Percentiles rank a stretch among this genome's conserved stretches.
These are phyloP conservation scores for Craseonycteris thonglongyai DNA, from an alignment of 2,113 vertebrate genomes.

Conservation along the genomic window DNA sequence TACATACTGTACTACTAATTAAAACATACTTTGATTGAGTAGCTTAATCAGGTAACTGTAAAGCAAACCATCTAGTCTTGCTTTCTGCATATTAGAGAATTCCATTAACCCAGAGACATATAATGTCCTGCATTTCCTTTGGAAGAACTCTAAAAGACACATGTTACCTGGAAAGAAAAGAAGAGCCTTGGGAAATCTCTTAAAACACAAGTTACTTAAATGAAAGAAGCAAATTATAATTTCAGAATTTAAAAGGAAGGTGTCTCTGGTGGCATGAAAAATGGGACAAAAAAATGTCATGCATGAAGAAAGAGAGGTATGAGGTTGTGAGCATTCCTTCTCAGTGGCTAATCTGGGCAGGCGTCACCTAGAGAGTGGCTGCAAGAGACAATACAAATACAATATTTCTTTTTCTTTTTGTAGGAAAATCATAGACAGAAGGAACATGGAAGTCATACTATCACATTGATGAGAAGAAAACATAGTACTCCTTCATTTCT, in stretches of 20 bases:
- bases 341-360: not conserved
- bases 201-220: constrained; percentile 13
- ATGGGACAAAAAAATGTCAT: not conserved
- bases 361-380: not conserved
- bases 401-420: not conserved
- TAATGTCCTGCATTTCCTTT: not conserved
- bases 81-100: not conserved
- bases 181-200: not conserved
- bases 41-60: not conserved
- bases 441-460: not conserved
- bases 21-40: constrained; percentile 16
- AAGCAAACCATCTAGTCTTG: not conserved
- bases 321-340: not conserved
- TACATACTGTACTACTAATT: not conserved
- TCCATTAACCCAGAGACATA: not conserved
- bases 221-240: not conserved
- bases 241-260: not conserved
- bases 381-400: not conserved
- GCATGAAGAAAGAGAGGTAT: not conserved
- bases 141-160: constrained; percentile 2
- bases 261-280: not conserved
- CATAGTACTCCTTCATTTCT: not conserved
- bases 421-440: not conserved
- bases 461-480: not conserved
- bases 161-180: not conserved